A percentile compares a stretch with the other conserved stretches of the same genome.
These are phyloP conservation scores for Bombus impatiens DNA, from an alignment of 1,140 invertebrate species.

Conservation along the genomic window DNA sequence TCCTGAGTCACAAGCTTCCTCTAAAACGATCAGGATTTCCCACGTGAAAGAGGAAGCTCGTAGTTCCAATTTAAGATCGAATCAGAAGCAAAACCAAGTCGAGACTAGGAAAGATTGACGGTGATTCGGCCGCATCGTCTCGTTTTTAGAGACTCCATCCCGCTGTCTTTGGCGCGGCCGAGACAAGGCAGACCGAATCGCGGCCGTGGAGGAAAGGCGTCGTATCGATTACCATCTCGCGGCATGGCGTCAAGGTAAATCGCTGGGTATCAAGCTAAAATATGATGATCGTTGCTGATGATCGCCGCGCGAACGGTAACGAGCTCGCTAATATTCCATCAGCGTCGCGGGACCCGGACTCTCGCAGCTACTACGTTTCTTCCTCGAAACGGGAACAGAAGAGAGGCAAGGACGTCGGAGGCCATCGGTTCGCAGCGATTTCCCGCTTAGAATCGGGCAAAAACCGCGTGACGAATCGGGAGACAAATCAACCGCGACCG, in stretches of 20 bases:
- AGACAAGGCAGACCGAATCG: slow-evolving; percentile 13
- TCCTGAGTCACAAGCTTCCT: neutral
- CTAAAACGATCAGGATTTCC: neutral
- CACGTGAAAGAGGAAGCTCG: neutral
- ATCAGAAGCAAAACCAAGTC: neutral
- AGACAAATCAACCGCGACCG: slow-evolving; percentile 51
- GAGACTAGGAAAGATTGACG: neutral
- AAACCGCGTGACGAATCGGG: slow-evolving; percentile 50
- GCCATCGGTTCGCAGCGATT: slow-evolving; percentile 20
- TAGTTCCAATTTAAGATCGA: neutral
- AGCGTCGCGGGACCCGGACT: slow-evolving; percentile 17
- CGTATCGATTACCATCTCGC: slow-evolving; percentile 76
- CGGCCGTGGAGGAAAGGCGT: slow-evolving; percentile 59
- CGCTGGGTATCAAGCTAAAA: slow-evolving; percentile 79
- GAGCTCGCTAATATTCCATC: slow-evolving; percentile 75
- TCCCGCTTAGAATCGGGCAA: slow-evolving; percentile 52
- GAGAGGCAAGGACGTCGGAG: slow-evolving; percentile 22
- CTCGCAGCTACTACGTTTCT: neutral
- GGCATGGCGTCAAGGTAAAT: slow-evolving; percentile 74
- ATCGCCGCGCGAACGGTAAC: slow-evolving; percentile 74
- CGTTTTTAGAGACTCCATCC: slow-evolving; percentile 18
- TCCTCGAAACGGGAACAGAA: slow-evolving; percentile 49
- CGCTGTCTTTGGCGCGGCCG: neutral
- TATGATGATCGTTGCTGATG: slow-evolving; percentile 80
- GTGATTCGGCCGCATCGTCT: neutral